phyloP scores from a whole-genome alignment of 1,140 invertebrate species.

The Bombus confusus region DNA sequence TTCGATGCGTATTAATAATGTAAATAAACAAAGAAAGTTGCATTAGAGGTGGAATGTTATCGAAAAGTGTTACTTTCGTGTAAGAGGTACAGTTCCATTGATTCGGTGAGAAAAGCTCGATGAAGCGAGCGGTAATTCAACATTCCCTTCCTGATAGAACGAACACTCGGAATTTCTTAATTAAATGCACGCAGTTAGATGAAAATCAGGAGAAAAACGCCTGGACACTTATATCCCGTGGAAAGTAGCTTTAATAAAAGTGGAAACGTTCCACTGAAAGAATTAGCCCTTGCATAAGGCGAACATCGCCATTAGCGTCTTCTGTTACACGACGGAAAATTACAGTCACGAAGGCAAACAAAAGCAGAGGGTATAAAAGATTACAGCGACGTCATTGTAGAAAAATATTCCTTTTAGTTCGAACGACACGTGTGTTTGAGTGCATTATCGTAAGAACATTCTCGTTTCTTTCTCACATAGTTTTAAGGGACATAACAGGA shows the following conservation, averaged over 20 bases:
- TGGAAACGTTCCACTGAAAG: background rate
- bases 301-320: background rate
- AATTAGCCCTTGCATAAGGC: background rate
- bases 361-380: background rate
- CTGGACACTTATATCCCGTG: background rate
- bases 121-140: constrained; percentile 41
- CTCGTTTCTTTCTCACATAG: background rate
- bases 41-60: too few relatives aligned
- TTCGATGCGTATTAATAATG: background rate
- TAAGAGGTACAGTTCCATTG: background rate
- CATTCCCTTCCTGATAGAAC: background rate
- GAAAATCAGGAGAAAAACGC: constrained; percentile 6
- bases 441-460: background rate
- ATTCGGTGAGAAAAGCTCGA: background rate
- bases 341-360: background rate
- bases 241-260: background rate
- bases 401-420: background rate
- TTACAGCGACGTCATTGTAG: background rate
- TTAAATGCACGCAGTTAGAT: constrained; percentile 43
- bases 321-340: background rate
- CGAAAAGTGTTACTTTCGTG: background rate
- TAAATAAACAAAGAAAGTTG: background rate
- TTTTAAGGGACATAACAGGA: background rate
- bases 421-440: background rate
- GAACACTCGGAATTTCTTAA: constrained; percentile 59